Evolutionary conservation across 2,797 vertebrate species (phyloP), one percentile per base, ranked within the genome.

Genomic region (Coranthus polyacanthus): DNA sequence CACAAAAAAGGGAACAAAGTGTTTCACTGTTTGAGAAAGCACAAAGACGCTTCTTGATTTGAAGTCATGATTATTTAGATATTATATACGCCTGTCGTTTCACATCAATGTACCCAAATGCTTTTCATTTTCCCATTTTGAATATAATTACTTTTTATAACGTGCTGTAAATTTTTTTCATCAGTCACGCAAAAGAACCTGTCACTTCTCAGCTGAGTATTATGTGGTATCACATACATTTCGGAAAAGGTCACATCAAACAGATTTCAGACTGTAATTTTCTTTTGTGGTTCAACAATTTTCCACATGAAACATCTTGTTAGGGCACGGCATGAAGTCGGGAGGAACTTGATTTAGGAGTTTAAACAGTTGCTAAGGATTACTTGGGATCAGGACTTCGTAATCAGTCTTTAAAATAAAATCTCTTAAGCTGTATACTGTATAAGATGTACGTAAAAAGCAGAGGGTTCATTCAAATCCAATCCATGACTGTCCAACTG

Each of bases 231-330:
- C 6, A 10, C 11, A 15, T 58, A 6, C n/a, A 5, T 60, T 68
- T 66, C 29, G 21, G 3, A 17, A 65, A 45, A 24, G 10, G 36
- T 50, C 15, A 38, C 12, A 42, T 50, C 12, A 52, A 68, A 41
- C 4, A 1, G 26, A 12, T 57, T 38, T 20, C 3, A 56, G 39
- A 49, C 52, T 44, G 4, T 12, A 42, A 12, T 36, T 61, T 64
- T 37, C 53, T 44, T 20, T 51, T 43, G 56, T 51, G 43, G 39
- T 61, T 44, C 51, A 51, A 24, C 37, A 54, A 41, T 41, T 64
- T 50, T 52, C 67, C 54, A 65, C 54, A 68, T 68, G 32, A 70
- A 73, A 53, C 59, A 7, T 52, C 13, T 0, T 70, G 50, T 65
- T 20, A 16, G 13, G 36, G 29, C 50, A 60, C 36, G 49, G 50